A percentile compares a stretch with the other conserved stretches of the same genome.
Conservation (phyloP, 2,888 invertebrate species). For the Mystacides longicornis region DNA sequence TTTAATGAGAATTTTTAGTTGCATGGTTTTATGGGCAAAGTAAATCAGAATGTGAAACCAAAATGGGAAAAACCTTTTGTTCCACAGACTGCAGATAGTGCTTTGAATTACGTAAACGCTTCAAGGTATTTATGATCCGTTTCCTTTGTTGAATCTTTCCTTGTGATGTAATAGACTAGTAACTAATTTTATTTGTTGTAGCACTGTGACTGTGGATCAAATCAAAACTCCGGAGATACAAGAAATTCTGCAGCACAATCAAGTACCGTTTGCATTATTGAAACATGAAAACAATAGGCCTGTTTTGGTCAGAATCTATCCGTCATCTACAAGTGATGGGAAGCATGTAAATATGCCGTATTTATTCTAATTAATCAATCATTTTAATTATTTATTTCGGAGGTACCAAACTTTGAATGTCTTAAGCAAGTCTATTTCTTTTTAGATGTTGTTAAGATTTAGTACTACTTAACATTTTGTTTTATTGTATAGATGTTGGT, state of each 20-base stretch:
- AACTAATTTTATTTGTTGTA: background rate
- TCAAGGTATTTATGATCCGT: background rate
- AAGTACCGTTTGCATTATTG: constrained; percentile 63
- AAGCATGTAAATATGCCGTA: constrained; percentile 38
- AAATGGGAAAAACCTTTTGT: background rate
- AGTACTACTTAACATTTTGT: background rate
- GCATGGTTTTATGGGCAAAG: background rate
- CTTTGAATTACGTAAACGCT: background rate
- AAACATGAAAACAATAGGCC: constrained; percentile 60
- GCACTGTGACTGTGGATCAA: constrained; percentile 50
- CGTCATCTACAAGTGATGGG: constrained; percentile 43
- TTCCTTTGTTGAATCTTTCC: too few relatives aligned
- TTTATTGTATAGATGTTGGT: constrained; percentile 50
- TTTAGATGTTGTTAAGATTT: too few relatives aligned
- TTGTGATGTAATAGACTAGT: too few relatives aligned
- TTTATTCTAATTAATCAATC: too few relatives aligned
- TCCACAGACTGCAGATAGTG: background rate
- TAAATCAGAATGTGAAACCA: background rate
- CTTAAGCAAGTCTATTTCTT: too few relatives aligned
- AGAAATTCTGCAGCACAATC: constrained; percentile 53
- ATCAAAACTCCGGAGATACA: constrained; percentile 67
- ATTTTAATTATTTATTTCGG: too few relatives aligned
- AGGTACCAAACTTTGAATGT: too few relatives aligned
- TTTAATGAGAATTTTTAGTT: too few relatives aligned
- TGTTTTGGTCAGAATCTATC: constrained; percentile 60